These are phyloP conservation scores for Erebia epiphron DNA, from an alignment of 2,888 invertebrate species.

Conservation along the genomic window DNA sequence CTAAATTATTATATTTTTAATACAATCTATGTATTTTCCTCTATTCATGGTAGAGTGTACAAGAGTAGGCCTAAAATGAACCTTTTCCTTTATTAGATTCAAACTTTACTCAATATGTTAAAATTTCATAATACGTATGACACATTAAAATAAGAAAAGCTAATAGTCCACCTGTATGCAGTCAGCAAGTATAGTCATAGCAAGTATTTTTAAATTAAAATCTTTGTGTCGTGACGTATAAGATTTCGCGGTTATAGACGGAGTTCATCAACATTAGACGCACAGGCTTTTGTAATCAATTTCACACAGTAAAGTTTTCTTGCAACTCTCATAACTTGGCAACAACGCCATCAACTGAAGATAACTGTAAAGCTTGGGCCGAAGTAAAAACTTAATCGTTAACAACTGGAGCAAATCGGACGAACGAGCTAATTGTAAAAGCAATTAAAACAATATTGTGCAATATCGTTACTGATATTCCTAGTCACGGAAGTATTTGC, in stretches of 20 bases:
- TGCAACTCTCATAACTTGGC: slow-evolving; percentile 65
- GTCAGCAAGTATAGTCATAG: neutral
- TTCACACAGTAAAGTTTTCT: slow-evolving; percentile 58
- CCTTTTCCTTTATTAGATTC: too few relatives aligned
- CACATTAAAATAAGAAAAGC: neutral
- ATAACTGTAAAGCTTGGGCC: slow-evolving; percentile 75
- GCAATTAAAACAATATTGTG: slow-evolving; percentile 75
- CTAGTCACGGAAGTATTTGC: slow-evolving; percentile 50
- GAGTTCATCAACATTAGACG: slow-evolving; percentile 39
- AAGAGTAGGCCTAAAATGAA: too few relatives aligned
- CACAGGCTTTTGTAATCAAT: slow-evolving; percentile 46
- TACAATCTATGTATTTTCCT: too few relatives aligned
- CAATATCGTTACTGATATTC: slow-evolving; percentile 63
- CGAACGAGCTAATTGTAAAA: slow-evolving; percentile 68
- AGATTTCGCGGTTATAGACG: slow-evolving; percentile 17
- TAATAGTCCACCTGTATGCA: neutral
- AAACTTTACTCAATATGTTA: too few relatives aligned
- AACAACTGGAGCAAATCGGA: slow-evolving; percentile 81
- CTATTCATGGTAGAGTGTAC: too few relatives aligned
- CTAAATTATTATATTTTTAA: too few relatives aligned
- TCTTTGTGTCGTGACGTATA: neutral
- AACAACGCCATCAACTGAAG: slow-evolving; percentile 49
- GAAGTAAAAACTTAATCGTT: slow-evolving; percentile 77
- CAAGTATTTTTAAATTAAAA: slow-evolving; percentile 1
- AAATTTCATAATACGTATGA: neutral